Evolutionary conservation across 2,888 invertebrate genomes (phyloP).

Genomic region (Drosophila nr. perissopoda): DNA sequence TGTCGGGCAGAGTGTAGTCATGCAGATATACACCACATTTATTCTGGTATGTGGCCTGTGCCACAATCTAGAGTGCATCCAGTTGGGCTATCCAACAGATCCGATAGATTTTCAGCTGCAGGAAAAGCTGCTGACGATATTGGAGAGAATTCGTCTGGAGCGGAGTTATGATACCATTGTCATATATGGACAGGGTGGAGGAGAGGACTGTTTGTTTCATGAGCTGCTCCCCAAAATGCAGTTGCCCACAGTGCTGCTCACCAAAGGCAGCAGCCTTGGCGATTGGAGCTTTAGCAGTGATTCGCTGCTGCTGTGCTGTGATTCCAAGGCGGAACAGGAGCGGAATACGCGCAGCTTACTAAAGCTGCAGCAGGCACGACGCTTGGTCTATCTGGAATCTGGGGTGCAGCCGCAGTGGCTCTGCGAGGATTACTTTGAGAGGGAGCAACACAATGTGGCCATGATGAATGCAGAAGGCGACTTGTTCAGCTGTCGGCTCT

Average conservation of each 20-base stretch:
- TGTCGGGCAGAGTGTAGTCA: slow-evolving; percentile 11
- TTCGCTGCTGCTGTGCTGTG: background rate
- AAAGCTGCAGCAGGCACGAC: background rate
- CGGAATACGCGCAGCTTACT: background rate
- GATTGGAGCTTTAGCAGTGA: slow-evolving; percentile 5
- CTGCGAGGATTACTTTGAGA: slow-evolving; percentile 2
- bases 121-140: slow-evolving; percentile 14
- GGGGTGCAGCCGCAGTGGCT: background rate
- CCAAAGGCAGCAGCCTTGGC: background rate
- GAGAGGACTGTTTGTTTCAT: background rate
- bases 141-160: slow-evolving; percentile 40
- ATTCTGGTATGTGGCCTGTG: slow-evolving; percentile 7
- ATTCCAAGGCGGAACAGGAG: slow-evolving; percentile 2
- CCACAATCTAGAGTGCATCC: slow-evolving; percentile 14
- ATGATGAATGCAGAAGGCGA: background rate
- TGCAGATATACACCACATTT: slow-evolving; percentile 16
- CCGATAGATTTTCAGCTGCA: background rate
- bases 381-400: background rate
- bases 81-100: background rate
- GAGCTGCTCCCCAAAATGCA: background rate
- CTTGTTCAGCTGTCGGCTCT: slow-evolving; percentile 1
- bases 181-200: slow-evolving; percentile 41
- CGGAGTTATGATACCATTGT: slow-evolving; percentile 34
- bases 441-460: slow-evolving; percentile 8
- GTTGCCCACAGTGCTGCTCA: background rate